Base-by-base conservation (phyloP, 2,113 vertebrate genomes). In the Callipepla squamata region DNA sequence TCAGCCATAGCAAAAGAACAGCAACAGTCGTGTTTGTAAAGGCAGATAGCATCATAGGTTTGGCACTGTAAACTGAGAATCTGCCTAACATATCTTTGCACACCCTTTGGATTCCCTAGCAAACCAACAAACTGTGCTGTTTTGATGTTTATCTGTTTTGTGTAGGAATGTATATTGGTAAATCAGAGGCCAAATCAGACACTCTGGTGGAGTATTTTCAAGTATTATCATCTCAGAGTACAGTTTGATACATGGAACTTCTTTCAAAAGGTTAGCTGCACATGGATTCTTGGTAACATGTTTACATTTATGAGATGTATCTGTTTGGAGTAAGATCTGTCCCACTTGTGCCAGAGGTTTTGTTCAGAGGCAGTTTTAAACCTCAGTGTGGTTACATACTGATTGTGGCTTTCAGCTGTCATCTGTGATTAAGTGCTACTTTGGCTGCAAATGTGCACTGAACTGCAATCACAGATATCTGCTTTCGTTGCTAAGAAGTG, bases 321-420 rank as follows among this genome's bases (percentile, higher is more conserved):
- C 88, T 74, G 5, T 22, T 38, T 90, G 40, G 50, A 7, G 7
- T 79, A n/a, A 67, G 62, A 38, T 21, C 38, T 78, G 7, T 88
- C 14, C n/a, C 30, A 19, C 11, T 50, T 80, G 34, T 80, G 50
- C 50, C 17, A 63, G 9, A 3, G 13, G 5, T 55, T 90, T 53
- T 89, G 45, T 84, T 59, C 83, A 59, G 44, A 95, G 26, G 15
- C 23, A 75, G 40, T 75, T 94, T 83, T 72, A 92, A 88, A 57
- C 38, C 51, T 84, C 26, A 40, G 8, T 36, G 23, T 72, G 26
- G 23, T 72, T 85, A 73, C 36, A 28, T 61, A 53, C 44, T 0
- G 0, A 18, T 57, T 6, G 2, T 48, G 45, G 40, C 44, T 61
- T 93, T 90, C 80, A 78, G 38, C 57, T 84, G 44, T 86, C 51